These are phyloP conservation scores for Nasonia oneida DNA, from an alignment of 2,888 invertebrate genomes.

Conservation along the genomic window DNA sequence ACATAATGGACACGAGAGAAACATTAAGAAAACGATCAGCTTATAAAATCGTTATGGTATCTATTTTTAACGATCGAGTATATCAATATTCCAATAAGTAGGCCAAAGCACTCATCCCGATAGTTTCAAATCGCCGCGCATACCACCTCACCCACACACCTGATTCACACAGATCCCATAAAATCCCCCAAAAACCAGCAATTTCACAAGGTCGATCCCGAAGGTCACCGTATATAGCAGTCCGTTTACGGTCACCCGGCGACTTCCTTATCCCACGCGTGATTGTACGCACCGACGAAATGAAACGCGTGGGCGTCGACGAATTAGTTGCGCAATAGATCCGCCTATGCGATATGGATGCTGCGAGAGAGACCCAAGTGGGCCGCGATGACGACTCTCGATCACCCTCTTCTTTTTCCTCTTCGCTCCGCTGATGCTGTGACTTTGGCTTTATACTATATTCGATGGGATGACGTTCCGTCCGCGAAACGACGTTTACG, in stretches of 20 bases:
- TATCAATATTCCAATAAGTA: not conserved
- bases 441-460: not conserved
- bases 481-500: not conserved
- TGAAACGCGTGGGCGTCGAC: not conserved
- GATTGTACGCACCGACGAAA: not conserved
- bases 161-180: too few relatives aligned
- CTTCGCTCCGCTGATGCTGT: not conserved
- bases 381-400: not conserved
- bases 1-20: not conserved
- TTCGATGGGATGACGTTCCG: not conserved
- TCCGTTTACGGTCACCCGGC: not conserved
- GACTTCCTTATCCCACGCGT: not conserved
- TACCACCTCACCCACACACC: too few relatives aligned
- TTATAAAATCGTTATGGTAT: not conserved
- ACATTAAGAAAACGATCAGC: not conserved
- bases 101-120: not conserved
- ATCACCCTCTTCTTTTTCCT: not conserved
- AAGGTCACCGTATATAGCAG: not conserved
- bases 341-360: constrained; percentile 9
- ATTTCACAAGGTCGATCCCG: not conserved
- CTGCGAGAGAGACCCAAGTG: not conserved
- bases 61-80: not conserved
- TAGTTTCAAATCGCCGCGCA: too few relatives aligned
- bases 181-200: too few relatives aligned
- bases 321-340: not conserved